phyloP scores from a whole-genome alignment of 2,888 invertebrate genomes.

The Xanthia icteritia region DNA sequence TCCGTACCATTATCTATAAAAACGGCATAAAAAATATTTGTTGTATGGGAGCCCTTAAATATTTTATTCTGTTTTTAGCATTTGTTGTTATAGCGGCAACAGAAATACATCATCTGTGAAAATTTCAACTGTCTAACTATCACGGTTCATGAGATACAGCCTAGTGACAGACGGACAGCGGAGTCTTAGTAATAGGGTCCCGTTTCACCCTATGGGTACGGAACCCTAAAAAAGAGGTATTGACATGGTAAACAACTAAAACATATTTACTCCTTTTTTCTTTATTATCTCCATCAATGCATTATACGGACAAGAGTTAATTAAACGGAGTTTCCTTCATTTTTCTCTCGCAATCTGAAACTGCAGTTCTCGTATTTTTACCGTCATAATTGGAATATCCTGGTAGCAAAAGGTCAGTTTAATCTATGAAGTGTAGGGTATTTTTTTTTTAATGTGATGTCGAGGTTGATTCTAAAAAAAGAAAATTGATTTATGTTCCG shows the following conservation, averaged over 20 bases:
- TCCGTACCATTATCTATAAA: no score
- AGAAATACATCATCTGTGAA: no score
- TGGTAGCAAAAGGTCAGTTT: constrained; percentile 33
- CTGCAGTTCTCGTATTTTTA: neutral
- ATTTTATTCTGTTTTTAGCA: no score
- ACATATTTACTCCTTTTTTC: neutral
- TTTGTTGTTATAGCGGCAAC: no score
- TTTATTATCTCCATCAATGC: neutral
- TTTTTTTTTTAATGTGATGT: neutral
- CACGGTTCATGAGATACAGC: no score
- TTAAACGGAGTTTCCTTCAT: constrained; percentile 12
- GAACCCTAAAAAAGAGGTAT: constrained; percentile 6
- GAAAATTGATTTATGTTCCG: neutral
- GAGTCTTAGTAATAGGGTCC: no score
- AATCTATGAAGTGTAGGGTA: constrained; percentile 32
- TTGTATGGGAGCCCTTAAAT: no score
- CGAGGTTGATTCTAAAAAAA: neutral
- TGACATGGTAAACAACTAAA: neutral
- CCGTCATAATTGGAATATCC: constrained; percentile 16
- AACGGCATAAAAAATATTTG: no score
- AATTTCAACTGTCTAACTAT: no score
- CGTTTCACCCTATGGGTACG: no score
- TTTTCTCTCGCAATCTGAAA: constrained; percentile 27
- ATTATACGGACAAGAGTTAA: constrained; percentile 14
- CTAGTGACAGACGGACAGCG: no score